Conservation (phyloP, 2,888 invertebrate species). For the Eristalis pertinax region DNA sequence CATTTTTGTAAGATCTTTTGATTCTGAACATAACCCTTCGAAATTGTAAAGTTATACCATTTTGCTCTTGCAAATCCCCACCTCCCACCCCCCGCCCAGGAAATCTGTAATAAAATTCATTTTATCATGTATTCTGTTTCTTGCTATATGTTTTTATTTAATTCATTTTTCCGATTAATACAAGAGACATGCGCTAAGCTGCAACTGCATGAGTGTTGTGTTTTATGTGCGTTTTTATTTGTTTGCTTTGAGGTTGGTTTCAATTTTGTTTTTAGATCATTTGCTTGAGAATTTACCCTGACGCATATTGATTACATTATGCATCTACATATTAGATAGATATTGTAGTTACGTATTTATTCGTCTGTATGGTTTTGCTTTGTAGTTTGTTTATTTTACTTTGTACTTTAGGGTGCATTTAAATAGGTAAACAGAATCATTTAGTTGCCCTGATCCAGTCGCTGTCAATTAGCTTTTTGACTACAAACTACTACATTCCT, state of each 20-base stretch:
- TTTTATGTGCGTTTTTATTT: neutral
- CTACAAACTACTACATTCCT: too few species aligned
- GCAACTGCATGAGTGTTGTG: constrained; percentile 21
- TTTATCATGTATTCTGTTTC: constrained; percentile 12
- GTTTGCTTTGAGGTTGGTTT: constrained; percentile 18
- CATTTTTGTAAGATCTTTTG: constrained; percentile 49
- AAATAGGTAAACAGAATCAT: too few species aligned
- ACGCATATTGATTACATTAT: neutral
- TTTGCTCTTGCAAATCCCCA: constrained; percentile 30
- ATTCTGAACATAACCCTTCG: constrained; percentile 61
- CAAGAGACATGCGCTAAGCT: neutral
- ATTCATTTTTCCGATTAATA: constrained; percentile 5
- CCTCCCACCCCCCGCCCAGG: too few species aligned
- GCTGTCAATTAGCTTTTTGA: too few species aligned
- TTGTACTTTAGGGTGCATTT: neutral
- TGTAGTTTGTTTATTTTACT: neutral
- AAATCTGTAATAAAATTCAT: constrained; percentile 50
- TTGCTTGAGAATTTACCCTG: neutral
- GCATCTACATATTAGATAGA: neutral
- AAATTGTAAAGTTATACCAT: constrained; percentile 1
- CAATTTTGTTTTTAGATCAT: neutral
- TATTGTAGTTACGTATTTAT: too few species aligned
- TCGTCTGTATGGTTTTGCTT: neutral
- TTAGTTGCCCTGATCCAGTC: too few species aligned
- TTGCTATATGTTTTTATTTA: constrained; percentile 1